phyloP scores from a whole-genome alignment of 2,888 invertebrate genomes.

The Catocala nupta region DNA sequence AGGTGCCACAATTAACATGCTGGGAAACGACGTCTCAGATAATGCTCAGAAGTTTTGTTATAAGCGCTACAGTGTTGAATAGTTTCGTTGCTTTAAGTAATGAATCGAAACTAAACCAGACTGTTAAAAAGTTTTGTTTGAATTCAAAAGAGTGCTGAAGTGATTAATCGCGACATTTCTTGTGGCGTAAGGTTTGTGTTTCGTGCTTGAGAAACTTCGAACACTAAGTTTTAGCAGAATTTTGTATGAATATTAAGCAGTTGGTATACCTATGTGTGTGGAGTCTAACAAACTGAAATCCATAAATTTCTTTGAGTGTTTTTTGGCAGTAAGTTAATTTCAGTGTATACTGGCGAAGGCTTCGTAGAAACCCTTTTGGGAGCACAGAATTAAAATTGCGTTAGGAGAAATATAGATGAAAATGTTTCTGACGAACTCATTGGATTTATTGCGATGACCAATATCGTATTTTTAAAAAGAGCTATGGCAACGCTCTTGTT shows the following conservation, averaged over 20 bases:
- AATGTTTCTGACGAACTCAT: no score
- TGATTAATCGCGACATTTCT: conserved; percentile 19
- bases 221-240: conserved; percentile 11
- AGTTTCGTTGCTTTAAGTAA: conserved; percentile 8
- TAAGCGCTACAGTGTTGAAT: conserved; percentile 2
- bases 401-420: no score
- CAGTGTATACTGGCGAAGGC: no score
- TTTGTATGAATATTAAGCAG: conserved; percentile 6
- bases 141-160: conserved; percentile 16
- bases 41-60: conserved; percentile 1
- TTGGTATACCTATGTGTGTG: background rate
- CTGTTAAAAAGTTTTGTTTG: conserved; percentile 20
- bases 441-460: no score
- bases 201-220: conserved; percentile 2
- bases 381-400: no score
- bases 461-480: no score
- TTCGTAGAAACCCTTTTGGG: no score
- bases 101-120: background rate
- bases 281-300: background rate
- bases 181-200: background rate
- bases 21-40: background rate
- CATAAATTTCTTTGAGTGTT: background rate
- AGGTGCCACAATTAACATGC: no score
- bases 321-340: background rate
- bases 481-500: no score